A percentile compares a stretch with the other conserved stretches of the same genome.
Conservation (phyloP, 1,140 invertebrate genomes). For the Asobara japonica region DNA sequence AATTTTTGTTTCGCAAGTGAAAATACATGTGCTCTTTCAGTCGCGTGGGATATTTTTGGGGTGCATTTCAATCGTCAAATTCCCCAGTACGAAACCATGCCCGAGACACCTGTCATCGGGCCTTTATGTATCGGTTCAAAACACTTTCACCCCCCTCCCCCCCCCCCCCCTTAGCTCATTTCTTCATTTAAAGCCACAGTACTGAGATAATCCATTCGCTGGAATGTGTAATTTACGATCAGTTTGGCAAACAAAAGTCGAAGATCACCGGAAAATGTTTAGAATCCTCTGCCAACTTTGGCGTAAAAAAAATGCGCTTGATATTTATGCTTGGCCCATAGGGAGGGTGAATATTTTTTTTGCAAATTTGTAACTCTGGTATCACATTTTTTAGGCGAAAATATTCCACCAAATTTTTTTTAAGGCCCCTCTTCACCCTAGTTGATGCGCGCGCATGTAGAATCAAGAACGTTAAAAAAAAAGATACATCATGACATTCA, state of each 20-base stretch:
- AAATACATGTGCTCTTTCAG: neutral
- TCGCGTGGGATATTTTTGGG: conserved; percentile 35
- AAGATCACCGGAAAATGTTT: conserved; percentile 32
- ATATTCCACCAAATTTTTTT: too few relatives aligned
- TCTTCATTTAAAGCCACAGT: neutral
- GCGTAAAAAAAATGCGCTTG: neutral
- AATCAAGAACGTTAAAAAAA: too few relatives aligned
- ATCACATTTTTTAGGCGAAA: too few relatives aligned
- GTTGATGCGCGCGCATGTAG: too few relatives aligned
- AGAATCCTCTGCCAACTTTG: conserved; percentile 20
- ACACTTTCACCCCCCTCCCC: neutral
- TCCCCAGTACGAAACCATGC: neutral
- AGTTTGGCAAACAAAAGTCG: conserved; percentile 31
- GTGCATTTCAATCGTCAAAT: conserved; percentile 37
- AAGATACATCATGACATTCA: too few relatives aligned
- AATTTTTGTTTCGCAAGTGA: neutral
- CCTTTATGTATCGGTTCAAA: neutral
- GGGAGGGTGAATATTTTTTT: too few relatives aligned
- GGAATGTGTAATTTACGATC: conserved; percentile 38
- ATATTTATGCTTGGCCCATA: too few relatives aligned
- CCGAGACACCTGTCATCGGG: neutral
- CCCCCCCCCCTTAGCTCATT: neutral
- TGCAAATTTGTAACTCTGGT: too few relatives aligned
- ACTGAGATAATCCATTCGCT: conserved; percentile 18
- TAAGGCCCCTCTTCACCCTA: too few relatives aligned